Evolutionary conservation across 2,113 vertebrate species (phyloP).

Genomic region (Holacanthus passer): DNA sequence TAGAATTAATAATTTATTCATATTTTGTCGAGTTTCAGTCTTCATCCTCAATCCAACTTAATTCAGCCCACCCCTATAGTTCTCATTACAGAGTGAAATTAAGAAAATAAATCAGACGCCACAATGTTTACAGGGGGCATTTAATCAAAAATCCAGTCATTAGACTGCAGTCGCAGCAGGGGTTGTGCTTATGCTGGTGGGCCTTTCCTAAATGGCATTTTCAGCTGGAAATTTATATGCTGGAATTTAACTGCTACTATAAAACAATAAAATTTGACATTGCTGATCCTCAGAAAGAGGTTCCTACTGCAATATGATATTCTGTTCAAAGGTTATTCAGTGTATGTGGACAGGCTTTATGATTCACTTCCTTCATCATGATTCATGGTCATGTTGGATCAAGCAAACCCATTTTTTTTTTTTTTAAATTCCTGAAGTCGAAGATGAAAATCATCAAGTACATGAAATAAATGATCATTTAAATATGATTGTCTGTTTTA

Average conservation of each 20-base stretch:
- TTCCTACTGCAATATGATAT: neutral
- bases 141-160: constrained; percentile 15
- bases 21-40: neutral
- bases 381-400: neutral
- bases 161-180: neutral
- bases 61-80: neutral
- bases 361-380: neutral
- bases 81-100: constrained; percentile 27
- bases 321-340: neutral
- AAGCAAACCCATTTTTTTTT: neutral
- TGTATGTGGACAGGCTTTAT: neutral
- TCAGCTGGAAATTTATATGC: constrained; percentile 9
- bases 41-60: constrained; percentile 1
- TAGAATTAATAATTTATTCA: neutral
- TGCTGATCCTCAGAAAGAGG: neutral
- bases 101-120: constrained; percentile 22
- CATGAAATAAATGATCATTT: neutral
- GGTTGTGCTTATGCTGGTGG: constrained; percentile 1
- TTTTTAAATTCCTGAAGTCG: neutral
- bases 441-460: neutral
- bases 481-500: neutral
- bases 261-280: neutral
- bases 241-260: neutral
- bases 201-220: neutral
- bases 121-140: neutral